These are phyloP conservation scores for Lates calcarifer DNA, from an alignment of 2,113 vertebrate species.

Conservation along the genomic window DNA sequence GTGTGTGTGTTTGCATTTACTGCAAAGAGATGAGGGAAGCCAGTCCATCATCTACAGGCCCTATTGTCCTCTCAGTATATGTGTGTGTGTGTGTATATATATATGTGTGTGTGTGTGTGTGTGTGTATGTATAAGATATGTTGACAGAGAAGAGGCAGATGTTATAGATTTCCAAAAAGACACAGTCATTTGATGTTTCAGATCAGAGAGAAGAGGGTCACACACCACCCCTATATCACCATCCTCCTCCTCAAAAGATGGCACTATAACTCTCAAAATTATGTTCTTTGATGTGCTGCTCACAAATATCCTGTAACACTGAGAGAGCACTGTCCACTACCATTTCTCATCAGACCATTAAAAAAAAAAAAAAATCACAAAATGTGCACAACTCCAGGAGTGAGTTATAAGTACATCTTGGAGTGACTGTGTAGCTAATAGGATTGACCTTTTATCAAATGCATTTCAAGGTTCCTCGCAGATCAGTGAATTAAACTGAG, in stretches of 20 bases:
- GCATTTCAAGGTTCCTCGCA: background rate
- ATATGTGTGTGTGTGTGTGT: background rate
- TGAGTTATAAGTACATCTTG: background rate
- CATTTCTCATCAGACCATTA: constrained; percentile 6
- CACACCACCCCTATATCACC: constrained; percentile 7
- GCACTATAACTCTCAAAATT: background rate
- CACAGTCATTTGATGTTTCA: constrained; percentile 37
- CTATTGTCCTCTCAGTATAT: constrained; percentile 24
- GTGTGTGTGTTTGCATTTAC: constrained; percentile 43
- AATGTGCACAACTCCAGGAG: background rate
- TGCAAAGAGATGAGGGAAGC: constrained; percentile 36
- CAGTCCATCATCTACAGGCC: constrained; percentile 42
- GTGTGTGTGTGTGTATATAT: constrained; percentile 24
- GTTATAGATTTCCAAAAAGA: constrained; percentile 25
- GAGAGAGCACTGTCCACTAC: background rate
- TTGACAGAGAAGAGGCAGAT: constrained; percentile 35
- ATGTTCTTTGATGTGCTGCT: constrained; percentile 23
- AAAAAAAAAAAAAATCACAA: background rate
- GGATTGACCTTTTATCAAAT: constrained; percentile 10
- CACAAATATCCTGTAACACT: background rate
- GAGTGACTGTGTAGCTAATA: background rate
- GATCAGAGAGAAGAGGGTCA: constrained; percentile 16
- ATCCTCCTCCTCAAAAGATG: constrained; percentile 13
- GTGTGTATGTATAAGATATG: background rate
- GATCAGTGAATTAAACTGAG: background rate